A percentile compares a stretch with the other conserved stretches of the same genome.
These are phyloP conservation scores for Carduelis carduelis DNA, from an alignment of 2,797 vertebrate species.

Conservation along the genomic window DNA sequence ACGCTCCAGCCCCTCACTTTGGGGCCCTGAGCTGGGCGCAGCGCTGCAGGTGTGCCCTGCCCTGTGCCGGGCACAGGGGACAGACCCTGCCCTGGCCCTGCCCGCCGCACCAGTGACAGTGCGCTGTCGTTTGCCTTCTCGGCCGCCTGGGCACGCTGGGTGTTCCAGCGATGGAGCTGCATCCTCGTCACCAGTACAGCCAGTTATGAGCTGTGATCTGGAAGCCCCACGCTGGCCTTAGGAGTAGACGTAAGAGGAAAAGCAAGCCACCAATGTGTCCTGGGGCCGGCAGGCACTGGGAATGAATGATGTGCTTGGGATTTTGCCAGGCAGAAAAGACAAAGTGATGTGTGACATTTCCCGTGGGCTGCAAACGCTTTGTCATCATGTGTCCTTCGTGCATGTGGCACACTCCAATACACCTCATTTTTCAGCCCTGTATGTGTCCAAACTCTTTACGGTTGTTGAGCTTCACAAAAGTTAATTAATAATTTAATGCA, in stretches of 20 bases:
- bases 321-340: not conserved
- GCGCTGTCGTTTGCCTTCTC: not conserved
- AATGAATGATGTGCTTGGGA: not conserved
- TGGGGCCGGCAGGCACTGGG: fast-evolving
- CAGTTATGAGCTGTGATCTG: fast-evolving
- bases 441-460: not conserved
- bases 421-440: not conserved
- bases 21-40: fast-evolving
- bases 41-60: fast-evolving
- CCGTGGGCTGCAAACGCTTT: not conserved
- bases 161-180: not conserved
- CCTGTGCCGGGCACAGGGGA: fast-evolving
- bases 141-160: not conserved
- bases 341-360: not conserved
- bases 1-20: fast-evolving
- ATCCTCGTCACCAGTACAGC: fast-evolving
- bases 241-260: not conserved
- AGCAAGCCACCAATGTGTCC: fast-evolving
- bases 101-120: not conserved
- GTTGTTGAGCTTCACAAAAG: not conserved
- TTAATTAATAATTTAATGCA: not conserved
- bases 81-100: not conserved
- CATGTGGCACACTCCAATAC: fast-evolving
- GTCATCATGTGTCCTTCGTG: fast-evolving
- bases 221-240: fast-evolving